Conservation (phyloP, 2,113 vertebrate genomes). For the Sardina pilchardus region DNA sequence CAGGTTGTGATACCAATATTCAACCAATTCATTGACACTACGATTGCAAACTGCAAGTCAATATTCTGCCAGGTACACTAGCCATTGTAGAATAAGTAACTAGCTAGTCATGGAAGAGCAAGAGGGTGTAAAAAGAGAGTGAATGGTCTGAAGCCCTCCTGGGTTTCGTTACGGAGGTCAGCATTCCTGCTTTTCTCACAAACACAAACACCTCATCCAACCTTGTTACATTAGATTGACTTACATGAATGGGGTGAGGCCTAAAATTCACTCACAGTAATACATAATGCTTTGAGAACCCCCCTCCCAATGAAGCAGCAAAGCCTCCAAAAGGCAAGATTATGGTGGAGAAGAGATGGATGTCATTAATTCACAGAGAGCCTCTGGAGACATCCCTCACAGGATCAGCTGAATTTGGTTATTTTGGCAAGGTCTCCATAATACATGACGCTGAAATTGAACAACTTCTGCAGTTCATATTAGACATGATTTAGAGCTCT, state of each 20-base stretch:
- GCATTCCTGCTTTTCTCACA: slow-evolving; percentile 6
- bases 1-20: no score
- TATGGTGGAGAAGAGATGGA: neutral
- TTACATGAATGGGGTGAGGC: neutral
- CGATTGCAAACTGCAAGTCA: no score
- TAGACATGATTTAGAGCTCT: slow-evolving; percentile 68
- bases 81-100: no score
- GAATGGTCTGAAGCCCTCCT: neutral
- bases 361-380: neutral
- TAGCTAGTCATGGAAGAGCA: no score
- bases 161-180: neutral
- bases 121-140: neutral
- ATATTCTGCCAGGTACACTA: no score
- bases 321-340: neutral
- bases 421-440: slow-evolving; percentile 13
- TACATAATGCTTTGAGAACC: neutral
- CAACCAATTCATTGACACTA: no score
- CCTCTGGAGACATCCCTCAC: slow-evolving; percentile 35
- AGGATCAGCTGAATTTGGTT: slow-evolving; percentile 67
- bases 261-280: neutral
- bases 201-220: neutral
- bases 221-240: slow-evolving; percentile 1
- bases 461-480: slow-evolving; percentile 71
- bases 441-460: slow-evolving; percentile 70
- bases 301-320: neutral